Evolutionary conservation across 2,113 vertebrate species (phyloP).

Genomic region (Excalfactoria chinensis): DNA sequence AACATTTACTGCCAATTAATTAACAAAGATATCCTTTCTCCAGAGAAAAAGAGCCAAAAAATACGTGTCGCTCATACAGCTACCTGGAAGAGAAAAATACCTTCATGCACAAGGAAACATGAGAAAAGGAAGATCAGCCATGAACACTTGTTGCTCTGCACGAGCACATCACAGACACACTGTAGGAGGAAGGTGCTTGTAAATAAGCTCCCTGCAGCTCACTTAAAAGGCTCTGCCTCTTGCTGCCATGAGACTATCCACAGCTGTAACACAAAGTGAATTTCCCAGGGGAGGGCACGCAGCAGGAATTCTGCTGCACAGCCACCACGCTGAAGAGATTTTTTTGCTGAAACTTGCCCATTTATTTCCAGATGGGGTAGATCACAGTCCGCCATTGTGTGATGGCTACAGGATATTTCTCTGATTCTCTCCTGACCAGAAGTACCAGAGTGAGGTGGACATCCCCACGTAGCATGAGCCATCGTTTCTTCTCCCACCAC

Average conservation of each 20-base stretch:
- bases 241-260: background rate
- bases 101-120: background rate
- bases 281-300: background rate
- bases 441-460: background rate
- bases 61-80: background rate
- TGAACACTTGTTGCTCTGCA: background rate
- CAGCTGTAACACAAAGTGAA: background rate
- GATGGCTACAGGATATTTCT: background rate
- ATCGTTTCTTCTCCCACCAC: background rate
- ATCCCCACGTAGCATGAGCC: background rate
- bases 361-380: background rate
- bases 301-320: background rate
- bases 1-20: background rate
- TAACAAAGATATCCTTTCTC: background rate
- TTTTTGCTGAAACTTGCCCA: background rate
- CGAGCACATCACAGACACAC: constrained; percentile 37
- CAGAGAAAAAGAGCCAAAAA: background rate
- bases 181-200: background rate
- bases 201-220: constrained; percentile 57
- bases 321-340: background rate
- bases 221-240: constrained; percentile 6
- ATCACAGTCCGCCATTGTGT: rapidly evolving
- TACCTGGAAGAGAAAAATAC: background rate
- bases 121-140: background rate
- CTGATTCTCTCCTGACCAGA: background rate